Base-by-base conservation (phyloP, 2,797 vertebrate genomes). In the Enteromius fasciolatus region DNA sequence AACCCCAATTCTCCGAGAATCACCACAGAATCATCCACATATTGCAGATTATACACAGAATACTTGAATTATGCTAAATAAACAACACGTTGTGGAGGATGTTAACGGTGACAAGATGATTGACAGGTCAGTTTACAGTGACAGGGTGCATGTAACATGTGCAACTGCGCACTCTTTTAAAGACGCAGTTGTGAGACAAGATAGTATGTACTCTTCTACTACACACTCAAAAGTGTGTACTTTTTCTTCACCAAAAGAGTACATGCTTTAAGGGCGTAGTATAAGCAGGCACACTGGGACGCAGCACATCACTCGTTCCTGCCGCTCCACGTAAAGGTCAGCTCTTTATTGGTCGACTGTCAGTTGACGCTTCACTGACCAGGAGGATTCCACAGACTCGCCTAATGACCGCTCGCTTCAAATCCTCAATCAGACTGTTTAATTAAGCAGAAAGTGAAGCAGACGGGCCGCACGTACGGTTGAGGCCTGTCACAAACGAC, bases 261-360 rank as follows among this genome's bases (percentile, higher is more conserved):
- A 10, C 39, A 41, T 41, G 2, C 39, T 41, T 41, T 41, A 11
- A 41, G 10, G 41, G 41, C 41, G 11, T 41, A 41, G 10, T 41
- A 9, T 41, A 33, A 33, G 33, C 5, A 36, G 36, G 36, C 6
- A 36, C 5, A 36, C 6, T 36, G 36, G 36, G 36, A 36, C 1
- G 36, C 36, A 36, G 36, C 33, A 33, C 33, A 33, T 33, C 33
- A 33, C 69, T 87, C 86, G 82, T 86, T 87, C 87, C 87, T 81
- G 86, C 90, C 84, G 86, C 89, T 84, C 41, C 70, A 86, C 86
- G 84, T 86, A 93, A 93, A 93, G 92, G 90, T 93, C 92, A 90
- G 86, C 12, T 83, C 84, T 89, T 90, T 86, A 90, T 92, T 90
- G 90, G 85, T 91, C 90, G 89, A 85, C 89, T 88, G 89, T 90